phyloP scores from a whole-genome alignment of 64 coral and sea anemone species.

The Astreopora myriophthalma region DNA sequence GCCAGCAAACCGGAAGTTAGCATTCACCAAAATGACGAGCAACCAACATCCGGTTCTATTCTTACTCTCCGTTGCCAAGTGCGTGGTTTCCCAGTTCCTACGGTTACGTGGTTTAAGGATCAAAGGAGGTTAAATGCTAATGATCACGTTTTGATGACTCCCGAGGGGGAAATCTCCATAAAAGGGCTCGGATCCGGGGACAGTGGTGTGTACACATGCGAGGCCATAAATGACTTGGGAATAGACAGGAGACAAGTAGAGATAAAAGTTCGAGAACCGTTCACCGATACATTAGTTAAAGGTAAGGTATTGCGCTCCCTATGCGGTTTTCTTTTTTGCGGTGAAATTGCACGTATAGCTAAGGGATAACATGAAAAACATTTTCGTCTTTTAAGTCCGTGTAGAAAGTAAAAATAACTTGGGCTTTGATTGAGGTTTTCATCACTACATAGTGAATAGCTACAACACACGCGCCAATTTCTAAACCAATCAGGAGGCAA shows the following conservation, averaged over 20 bases:
- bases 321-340: no score
- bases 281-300: background rate
- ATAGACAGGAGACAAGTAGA: background rate
- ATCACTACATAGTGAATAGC: no score
- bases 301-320: background rate
- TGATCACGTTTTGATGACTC: background rate
- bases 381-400: no score
- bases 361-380: no score
- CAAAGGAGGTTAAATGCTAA: background rate
- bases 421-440: no score
- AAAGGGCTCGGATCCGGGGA: background rate
- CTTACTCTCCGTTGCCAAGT: conserved; percentile 28
- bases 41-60: background rate
- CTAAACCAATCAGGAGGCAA: no score
- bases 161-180: background rate
- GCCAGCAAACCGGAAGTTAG: background rate
- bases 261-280: background rate
- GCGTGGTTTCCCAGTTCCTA: conserved; percentile 42
- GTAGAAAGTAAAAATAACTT: no score
- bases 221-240: conserved; percentile 22
- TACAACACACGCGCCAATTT: no score
- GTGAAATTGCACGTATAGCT: no score
- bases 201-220: conserved; percentile 15
- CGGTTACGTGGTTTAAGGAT: conserved; percentile 29
- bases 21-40: background rate